phyloP scores from a whole-genome alignment of 1,140 invertebrate genomes.

The Drosophila seguyi region DNA sequence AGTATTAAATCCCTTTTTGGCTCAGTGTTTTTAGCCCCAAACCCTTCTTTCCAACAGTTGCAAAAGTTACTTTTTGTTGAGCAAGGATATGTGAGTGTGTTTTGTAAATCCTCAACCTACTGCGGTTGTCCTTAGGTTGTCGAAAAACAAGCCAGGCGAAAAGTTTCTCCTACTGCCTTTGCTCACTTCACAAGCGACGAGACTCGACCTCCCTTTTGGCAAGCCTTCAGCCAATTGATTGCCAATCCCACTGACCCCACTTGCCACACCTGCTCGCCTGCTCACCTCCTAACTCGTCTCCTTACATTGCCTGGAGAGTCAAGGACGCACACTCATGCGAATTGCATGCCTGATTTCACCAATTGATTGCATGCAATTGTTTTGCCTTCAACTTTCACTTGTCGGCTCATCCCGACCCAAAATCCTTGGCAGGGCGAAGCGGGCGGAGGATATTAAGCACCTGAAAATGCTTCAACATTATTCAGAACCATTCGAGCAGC shows the following conservation, averaged over 20 bases:
- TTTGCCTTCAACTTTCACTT: slow-evolving; percentile 33
- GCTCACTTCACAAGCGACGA: slow-evolving; percentile 17
- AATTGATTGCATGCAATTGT: slow-evolving; percentile 60
- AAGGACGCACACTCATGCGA: slow-evolving; percentile 31
- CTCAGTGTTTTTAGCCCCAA: slow-evolving; percentile 1
- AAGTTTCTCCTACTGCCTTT: slow-evolving; percentile 2
- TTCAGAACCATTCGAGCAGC: slow-evolving; percentile 18
- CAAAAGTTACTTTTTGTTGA: slow-evolving; percentile 25
- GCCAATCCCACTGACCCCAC: slow-evolving; percentile 1
- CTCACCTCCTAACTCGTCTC: neutral
- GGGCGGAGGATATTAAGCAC: slow-evolving; percentile 9
- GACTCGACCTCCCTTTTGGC: slow-evolving; percentile 11
- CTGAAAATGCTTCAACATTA: slow-evolving; percentile 27
- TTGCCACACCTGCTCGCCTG: neutral
- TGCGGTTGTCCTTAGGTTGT: slow-evolving; percentile 33
- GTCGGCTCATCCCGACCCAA: slow-evolving; percentile 15
- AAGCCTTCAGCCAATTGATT: slow-evolving; percentile 30
- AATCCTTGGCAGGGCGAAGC: neutral
- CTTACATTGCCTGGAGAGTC: slow-evolving; percentile 16
- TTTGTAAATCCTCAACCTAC: slow-evolving; percentile 6
- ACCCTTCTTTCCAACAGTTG: slow-evolving; percentile 27
- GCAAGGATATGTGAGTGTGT: slow-evolving; percentile 8
- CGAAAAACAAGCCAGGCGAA: slow-evolving; percentile 24
- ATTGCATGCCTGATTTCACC: slow-evolving; percentile 46
- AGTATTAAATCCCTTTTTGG: neutral